phyloP scores from a whole-genome alignment of 2,797 vertebrate genomes.

The Amniataba percoides region DNA sequence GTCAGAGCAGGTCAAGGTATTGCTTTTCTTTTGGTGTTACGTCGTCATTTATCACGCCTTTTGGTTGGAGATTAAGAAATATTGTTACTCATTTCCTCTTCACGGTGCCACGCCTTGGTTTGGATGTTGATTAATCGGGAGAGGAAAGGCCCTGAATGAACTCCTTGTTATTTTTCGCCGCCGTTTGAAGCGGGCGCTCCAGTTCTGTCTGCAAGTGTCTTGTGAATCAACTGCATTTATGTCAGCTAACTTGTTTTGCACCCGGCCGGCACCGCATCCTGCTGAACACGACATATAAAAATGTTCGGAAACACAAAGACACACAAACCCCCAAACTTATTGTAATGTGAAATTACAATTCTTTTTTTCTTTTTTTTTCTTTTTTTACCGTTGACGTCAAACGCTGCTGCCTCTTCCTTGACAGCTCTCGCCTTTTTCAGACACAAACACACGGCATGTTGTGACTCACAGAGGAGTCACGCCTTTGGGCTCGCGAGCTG shows the following conservation, averaged over 20 bases:
- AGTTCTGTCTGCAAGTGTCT: constrained; percentile 53
- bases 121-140: constrained; percentile 24
- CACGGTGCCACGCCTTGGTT: constrained; percentile 24
- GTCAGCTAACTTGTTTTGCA: constrained; percentile 29
- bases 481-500: constrained; percentile 45
- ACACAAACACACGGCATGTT: constrained; percentile 15
- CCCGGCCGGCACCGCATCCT: not conserved
- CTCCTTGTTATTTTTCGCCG: constrained; percentile 1
- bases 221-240: constrained; percentile 20
- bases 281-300: constrained; percentile 1
- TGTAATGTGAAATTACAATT: not conserved
- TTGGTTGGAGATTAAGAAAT: constrained; percentile 40
- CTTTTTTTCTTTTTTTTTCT: too few relatives aligned
- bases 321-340: not conserved
- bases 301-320: constrained; percentile 1
- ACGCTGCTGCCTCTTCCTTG: not conserved
- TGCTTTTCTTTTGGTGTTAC: constrained; percentile 1
- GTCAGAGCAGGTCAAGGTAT: constrained; percentile 49
- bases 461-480: constrained; percentile 63
- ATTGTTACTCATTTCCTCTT: constrained; percentile 32
- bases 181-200: constrained; percentile 29
- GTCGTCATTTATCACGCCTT: constrained; percentile 27
- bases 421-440: constrained; percentile 1
- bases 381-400: not conserved
- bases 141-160: constrained; percentile 21